These are phyloP conservation scores for Hippopotamus amphibius DNA, from an alignment of 2,113 vertebrate genomes.

Conservation along the genomic window DNA sequence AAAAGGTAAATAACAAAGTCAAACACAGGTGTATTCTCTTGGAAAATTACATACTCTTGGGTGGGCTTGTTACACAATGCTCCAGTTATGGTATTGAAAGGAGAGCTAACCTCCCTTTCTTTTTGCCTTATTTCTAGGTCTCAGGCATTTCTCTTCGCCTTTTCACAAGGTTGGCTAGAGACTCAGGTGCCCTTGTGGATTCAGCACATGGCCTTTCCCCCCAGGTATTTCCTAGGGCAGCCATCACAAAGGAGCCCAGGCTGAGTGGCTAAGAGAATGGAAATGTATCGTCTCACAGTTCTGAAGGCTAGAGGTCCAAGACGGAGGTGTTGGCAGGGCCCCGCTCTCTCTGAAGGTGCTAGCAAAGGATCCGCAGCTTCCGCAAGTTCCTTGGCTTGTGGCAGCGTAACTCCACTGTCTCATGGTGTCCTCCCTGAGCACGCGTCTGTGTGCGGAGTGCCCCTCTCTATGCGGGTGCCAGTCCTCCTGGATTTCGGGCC, in stretches of 20 bases:
- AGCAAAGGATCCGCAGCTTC: neutral
- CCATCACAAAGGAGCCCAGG: neutral
- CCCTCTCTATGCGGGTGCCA: neutral
- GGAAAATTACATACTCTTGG: neutral
- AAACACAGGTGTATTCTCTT: neutral
- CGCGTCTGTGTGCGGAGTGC: neutral
- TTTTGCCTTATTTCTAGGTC: neutral
- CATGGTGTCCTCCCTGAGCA: neutral
- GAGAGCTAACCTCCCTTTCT: too few species aligned
- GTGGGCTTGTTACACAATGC: neutral
- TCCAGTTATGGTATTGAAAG: neutral
- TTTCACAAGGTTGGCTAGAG: neutral
- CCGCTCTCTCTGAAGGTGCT: fast-evolving
- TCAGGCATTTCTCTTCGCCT: neutral
- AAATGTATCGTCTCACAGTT: neutral
- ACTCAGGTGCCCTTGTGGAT: neutral
- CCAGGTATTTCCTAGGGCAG: neutral
- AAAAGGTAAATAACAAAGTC: neutral
- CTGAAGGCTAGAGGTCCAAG: neutral
- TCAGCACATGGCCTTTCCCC: neutral
- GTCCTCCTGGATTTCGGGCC: neutral
- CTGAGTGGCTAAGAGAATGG: neutral
- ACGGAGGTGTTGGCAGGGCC: neutral
- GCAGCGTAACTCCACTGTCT: neutral
- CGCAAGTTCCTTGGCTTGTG: neutral